Conservation (phyloP, 2,113 vertebrate species). For the Bothrops jararaca region DNA sequence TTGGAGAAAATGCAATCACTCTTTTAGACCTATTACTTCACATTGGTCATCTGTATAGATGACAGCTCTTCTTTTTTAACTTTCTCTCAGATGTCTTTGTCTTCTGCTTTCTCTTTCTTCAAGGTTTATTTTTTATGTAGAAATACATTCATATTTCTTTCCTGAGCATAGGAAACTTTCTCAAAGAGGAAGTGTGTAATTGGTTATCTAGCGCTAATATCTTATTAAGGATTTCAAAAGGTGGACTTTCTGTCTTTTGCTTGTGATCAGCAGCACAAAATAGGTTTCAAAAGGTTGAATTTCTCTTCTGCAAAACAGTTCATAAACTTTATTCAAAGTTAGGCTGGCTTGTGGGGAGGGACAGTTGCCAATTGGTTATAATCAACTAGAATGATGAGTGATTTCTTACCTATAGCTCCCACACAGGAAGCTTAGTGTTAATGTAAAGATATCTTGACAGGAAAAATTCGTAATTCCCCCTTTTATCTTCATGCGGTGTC, state of each 20-base stretch:
- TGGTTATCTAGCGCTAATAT: neutral
- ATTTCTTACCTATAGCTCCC: neutral
- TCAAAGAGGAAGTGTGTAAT: rapidly evolving
- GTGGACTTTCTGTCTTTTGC: conserved; percentile 2
- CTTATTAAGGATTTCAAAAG: neutral
- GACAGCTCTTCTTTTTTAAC: neutral
- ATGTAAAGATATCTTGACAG: neutral
- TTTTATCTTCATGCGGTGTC: neutral
- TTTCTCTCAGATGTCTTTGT: neutral
- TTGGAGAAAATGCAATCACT: neutral
- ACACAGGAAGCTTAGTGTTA: neutral
- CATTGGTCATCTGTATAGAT: neutral
- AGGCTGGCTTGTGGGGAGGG: neutral
- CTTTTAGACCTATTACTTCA: neutral
- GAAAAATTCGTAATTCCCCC: neutral
- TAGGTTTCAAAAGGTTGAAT: neutral
- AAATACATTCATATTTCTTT: neutral
- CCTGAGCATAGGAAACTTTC: neutral
- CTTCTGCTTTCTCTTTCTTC: neutral
- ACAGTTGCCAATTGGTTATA: neutral
- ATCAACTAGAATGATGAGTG: conserved; percentile 12
- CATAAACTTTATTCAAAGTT: conserved; percentile 6
- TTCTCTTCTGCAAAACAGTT: neutral
- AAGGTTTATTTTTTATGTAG: neutral
- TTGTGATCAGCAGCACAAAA: neutral